Conservation (phyloP, 2,888 invertebrate genomes). For the Melipona bicolor region DNA sequence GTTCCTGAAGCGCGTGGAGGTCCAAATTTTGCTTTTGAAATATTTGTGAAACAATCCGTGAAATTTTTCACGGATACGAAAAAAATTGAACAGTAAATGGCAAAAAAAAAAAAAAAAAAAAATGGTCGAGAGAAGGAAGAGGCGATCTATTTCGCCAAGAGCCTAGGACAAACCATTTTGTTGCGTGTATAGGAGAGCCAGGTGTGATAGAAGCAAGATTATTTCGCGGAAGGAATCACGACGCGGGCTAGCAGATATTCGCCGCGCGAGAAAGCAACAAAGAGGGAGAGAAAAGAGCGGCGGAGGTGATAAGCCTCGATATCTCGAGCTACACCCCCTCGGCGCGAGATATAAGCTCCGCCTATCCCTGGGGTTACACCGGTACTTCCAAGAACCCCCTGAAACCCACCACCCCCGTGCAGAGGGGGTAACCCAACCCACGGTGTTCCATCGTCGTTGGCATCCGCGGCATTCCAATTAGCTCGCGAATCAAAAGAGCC, state of each 20-base stretch:
- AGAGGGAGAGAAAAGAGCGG: constrained; percentile 53
- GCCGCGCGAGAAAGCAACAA: constrained; percentile 36
- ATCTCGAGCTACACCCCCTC: constrained; percentile 76
- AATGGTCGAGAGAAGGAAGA: no score
- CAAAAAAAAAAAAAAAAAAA: neutral
- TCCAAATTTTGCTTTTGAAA: neutral
- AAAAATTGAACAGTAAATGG: neutral
- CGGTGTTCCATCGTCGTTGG: constrained; percentile 81
- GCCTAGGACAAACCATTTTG: neutral
- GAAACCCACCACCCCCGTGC: constrained; percentile 56
- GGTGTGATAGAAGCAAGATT: neutral
- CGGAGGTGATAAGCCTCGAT: constrained; percentile 73
- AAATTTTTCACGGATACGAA: neutral
- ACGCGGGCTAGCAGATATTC: constrained; percentile 47
- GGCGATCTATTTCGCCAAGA: no score
- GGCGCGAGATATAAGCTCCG: constrained; percentile 79
- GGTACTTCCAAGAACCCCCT: constrained; percentile 74
- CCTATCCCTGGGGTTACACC: constrained; percentile 75
- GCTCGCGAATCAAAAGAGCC: constrained; percentile 84
- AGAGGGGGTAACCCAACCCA: constrained; percentile 72
- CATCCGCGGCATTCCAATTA: constrained; percentile 84
- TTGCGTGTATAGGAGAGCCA: neutral
- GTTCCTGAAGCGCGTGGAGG: neutral
- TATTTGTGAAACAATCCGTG: neutral
- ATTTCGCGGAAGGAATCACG: constrained; percentile 33